A percentile compares a stretch with the other conserved stretches of the same genome.
Conservation (phyloP, 2,113 vertebrate species). For the Pygoscelis adeliae region DNA sequence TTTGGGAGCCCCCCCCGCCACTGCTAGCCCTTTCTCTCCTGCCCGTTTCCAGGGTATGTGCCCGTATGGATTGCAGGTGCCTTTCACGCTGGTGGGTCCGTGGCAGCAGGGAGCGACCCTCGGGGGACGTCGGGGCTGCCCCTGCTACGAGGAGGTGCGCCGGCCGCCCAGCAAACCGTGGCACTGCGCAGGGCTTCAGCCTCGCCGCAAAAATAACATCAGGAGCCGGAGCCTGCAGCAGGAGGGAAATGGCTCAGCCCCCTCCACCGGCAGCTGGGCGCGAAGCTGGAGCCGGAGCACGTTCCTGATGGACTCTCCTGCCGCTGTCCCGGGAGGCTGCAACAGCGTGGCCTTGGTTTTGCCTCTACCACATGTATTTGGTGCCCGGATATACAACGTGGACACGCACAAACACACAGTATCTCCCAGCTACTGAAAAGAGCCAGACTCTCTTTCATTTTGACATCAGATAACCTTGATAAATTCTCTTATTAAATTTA, state of each 20-base stretch:
- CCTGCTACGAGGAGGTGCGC: not conserved
- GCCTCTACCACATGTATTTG: accelerated
- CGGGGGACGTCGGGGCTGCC: not conserved
- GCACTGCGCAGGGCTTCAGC: accelerated
- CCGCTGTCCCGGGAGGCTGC: not conserved
- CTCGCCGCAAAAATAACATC: not conserved
- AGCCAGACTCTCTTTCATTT: not conserved
- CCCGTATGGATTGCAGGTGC: too few relatives aligned
- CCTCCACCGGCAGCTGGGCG: not conserved
- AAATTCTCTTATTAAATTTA: constrained; percentile 58
- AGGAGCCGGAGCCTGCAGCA: not conserved
- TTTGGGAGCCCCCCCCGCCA: not conserved
- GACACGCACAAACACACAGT: accelerated
- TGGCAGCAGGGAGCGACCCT: not conserved
- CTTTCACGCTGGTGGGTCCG: accelerated
- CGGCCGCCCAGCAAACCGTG: not conserved
- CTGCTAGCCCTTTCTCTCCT: not conserved
- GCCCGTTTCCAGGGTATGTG: not conserved
- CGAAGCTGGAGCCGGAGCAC: not conserved
- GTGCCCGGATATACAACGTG: accelerated
- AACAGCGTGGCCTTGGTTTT: accelerated
- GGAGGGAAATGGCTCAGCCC: not conserved
- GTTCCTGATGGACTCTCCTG: not conserved
- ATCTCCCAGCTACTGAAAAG: not conserved
- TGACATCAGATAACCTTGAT: constrained; percentile 42